These are phyloP conservation scores for Nannospalax galili DNA, from an alignment of 2,113 vertebrate genomes.

Conservation along the genomic window DNA sequence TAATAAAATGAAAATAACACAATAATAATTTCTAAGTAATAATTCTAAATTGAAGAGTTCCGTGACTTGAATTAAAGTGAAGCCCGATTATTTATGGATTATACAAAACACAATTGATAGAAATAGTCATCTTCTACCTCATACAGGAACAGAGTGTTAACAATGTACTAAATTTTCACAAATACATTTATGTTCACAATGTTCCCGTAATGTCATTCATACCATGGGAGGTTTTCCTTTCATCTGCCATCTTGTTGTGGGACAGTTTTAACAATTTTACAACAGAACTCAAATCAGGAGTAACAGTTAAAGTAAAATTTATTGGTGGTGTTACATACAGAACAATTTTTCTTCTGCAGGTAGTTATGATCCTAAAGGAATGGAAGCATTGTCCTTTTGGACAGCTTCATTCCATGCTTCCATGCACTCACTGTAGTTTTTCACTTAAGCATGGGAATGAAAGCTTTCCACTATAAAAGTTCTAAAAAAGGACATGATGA, in stretches of 20 bases:
- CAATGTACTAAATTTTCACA: not conserved
- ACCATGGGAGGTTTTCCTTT: too few species aligned
- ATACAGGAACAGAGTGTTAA: not conserved
- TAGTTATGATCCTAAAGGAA: not conserved
- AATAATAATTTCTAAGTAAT: not conserved
- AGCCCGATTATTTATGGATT: slow-evolving; percentile 4
- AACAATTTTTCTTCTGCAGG: not conserved
- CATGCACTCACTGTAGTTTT: not conserved
- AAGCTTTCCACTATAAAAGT: not conserved
- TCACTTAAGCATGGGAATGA: not conserved
- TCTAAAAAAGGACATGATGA: too few species aligned
- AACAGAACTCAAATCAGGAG: not conserved
- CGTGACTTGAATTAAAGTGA: slow-evolving; percentile 31
- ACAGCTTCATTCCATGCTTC: not conserved
- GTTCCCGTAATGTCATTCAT: too few species aligned
- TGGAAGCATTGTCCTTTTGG: not conserved
- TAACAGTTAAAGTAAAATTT: slow-evolving; percentile 9
- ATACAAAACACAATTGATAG: not conserved
- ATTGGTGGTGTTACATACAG: not conserved
- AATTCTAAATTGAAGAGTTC: slow-evolving; percentile 14
- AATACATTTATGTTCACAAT: not conserved
- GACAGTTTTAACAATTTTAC: not conserved
- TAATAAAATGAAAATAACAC: not conserved
- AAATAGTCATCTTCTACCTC: not conserved
- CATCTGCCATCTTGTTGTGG: not conserved